Conservation (phyloP, 2,113 vertebrate genomes). For the Tupaia chinensis region DNA sequence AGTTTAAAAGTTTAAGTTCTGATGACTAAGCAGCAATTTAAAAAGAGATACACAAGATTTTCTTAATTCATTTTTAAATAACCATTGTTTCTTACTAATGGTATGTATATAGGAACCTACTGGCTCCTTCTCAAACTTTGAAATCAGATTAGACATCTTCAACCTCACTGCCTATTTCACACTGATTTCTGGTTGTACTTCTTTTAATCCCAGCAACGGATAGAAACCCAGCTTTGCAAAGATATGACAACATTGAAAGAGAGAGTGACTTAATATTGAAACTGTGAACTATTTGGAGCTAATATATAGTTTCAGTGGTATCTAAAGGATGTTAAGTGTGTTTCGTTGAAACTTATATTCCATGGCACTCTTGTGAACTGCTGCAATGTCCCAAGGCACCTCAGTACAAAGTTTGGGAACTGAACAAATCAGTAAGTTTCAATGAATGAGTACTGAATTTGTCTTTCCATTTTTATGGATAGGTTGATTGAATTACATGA, state of each 20-base stretch:
- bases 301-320: neutral
- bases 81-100: slow-evolving; percentile 4
- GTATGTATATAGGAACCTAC: neutral
- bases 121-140: neutral
- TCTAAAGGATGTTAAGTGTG: neutral
- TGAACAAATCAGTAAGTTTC: neutral
- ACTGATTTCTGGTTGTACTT: neutral
- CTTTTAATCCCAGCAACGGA: slow-evolving; percentile 26
- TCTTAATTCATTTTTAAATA: slow-evolving; percentile 48
- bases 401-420: neutral
- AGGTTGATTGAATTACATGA: neutral
- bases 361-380: neutral
- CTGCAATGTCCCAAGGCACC: neutral
- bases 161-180: slow-evolving; percentile 5
- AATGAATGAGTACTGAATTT: slow-evolving; percentile 17
- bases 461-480: slow-evolving; percentile 47
- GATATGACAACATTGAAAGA: neutral
- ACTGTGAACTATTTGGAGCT: neutral
- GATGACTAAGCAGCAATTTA: neutral
- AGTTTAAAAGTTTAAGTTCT: slow-evolving; percentile 25
- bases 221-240: slow-evolving; percentile 6
- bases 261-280: slow-evolving; percentile 13
- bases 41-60: neutral
- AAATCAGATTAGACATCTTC: neutral
- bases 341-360: neutral